Base-by-base conservation (phyloP, 2,888 invertebrate genomes). In the Drosophila leonis region DNA sequence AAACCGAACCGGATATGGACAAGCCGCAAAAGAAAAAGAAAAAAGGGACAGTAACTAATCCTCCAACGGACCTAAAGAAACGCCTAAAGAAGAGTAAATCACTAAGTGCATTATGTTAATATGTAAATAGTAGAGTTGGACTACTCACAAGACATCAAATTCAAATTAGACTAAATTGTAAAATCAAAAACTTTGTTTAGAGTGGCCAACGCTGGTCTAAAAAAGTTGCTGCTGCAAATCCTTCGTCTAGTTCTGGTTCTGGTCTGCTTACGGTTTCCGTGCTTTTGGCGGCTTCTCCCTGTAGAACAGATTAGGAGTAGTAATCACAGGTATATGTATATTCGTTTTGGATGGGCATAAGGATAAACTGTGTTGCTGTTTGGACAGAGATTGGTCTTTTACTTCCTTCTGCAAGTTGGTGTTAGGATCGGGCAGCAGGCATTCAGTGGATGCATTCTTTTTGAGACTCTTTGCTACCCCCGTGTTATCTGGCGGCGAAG, bases 61-160 rank as follows among this genome's bases (percentile, higher is more conserved):
- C 35, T 10, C 27, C 35, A 4, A 67, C 70, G 9, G 9, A 20
- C 15, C 2, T 18, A 2, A 77, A 63, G 31, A 80, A 64, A 33
- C 39, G 56, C 1, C 51, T 82, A 7, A 39, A 62, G 2, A 79
- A 67, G 52, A 84, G 80, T 31, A 64, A 65, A 65, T 39, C 66
- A 7, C 24, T 67, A 0, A 83, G 31, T 31, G 48, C 61, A 20
- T 65, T 74, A 39, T 20, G 42, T 60, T 86, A 72, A 57, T 9
- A 39, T 68, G 31, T 44, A 31, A 41, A 29, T 42, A 20, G 2
- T n/a, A n/a, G 6, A 29, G 24, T 39, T 20, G 8, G 10, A 27
- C 33, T 12, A 49, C 18, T n/a, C 33, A 27, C 13, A 29, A 27
- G n/a, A 51, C 39, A 20, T 41, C 39, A 9, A 55, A 52, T 44